A percentile compares a stretch with the other conserved stretches of the same genome.
Evolutionary conservation across 2,113 vertebrate genomes (phyloP).

Genomic region (Corydoras maculifer): DNA sequence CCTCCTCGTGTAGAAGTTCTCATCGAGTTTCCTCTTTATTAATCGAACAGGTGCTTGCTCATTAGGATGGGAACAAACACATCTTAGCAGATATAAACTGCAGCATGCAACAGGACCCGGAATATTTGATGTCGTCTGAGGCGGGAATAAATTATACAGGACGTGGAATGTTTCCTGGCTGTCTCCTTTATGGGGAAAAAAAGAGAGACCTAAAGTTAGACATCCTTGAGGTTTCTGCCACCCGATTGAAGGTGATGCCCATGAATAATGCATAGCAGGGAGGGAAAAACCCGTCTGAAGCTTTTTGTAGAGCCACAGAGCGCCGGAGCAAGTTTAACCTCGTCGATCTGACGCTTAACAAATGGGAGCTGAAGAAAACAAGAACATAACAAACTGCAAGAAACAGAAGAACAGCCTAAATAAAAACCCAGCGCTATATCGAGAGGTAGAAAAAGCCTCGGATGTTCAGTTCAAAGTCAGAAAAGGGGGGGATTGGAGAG

Average conservation of each 20-base stretch:
- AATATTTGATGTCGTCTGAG: conserved; percentile 47
- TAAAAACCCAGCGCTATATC: conserved; percentile 22
- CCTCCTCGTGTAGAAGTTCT: conserved; percentile 53
- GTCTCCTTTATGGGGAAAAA: conserved; percentile 44
- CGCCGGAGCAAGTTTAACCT: conserved; percentile 62
- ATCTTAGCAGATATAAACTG: conserved; percentile 43
- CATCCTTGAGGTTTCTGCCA: conserved; percentile 86
- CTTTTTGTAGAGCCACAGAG: conserved; percentile 86
- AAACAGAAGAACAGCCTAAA: conserved; percentile 19
- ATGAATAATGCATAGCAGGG: conserved; percentile 99
- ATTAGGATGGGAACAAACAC: conserved; percentile 58
- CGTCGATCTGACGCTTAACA: conserved; percentile 65
- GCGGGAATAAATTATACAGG: conserved; percentile 49
- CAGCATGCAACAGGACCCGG: conserved; percentile 37
- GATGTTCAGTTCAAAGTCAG: no score
- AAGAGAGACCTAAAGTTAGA: conserved; percentile 75
- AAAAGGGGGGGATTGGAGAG: no score
- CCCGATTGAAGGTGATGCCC: conserved; percentile 80
- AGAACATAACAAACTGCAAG: conserved; percentile 60
- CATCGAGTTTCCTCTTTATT: conserved; percentile 60
- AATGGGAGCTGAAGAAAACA: conserved; percentile 58
- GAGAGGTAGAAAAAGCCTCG: no score
- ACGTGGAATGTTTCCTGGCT: conserved; percentile 31
- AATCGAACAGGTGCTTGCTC: conserved; percentile 72
- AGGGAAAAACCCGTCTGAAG: conserved; percentile 87